phyloP scores from a whole-genome alignment of 1,140 invertebrate genomes.

The Lethrus apterus region DNA sequence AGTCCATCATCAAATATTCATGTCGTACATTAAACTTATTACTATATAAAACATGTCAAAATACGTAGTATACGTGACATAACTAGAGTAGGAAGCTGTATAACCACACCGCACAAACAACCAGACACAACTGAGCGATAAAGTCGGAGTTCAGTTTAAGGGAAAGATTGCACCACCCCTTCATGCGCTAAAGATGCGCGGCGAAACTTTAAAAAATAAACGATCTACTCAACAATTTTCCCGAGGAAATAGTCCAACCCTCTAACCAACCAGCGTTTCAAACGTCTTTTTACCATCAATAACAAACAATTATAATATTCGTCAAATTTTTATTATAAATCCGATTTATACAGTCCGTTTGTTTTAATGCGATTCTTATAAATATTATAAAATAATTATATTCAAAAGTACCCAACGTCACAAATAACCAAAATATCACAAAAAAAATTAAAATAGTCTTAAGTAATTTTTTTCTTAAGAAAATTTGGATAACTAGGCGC shows the following conservation, averaged over 20 bases:
- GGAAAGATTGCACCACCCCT: slow-evolving; percentile 26
- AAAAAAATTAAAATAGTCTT: background rate
- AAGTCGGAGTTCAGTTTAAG: background rate
- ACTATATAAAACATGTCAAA: slow-evolving; percentile 5
- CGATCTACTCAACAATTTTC: slow-evolving; percentile 32
- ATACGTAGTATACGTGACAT: background rate
- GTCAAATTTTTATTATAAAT: too few species aligned
- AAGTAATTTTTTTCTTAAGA: slow-evolving; percentile 9
- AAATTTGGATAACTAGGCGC: slow-evolving; percentile 31
- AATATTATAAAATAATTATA: slow-evolving; percentile 5
- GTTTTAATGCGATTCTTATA: too few species aligned
- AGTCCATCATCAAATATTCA: slow-evolving; percentile 64
- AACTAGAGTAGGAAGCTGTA: slow-evolving; percentile 1
- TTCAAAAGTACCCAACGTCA: background rate
- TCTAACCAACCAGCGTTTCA: slow-evolving; percentile 30
- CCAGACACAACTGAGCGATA: slow-evolving; percentile 6
- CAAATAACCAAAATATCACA: background rate
- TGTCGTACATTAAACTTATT: background rate
- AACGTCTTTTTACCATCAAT: background rate
- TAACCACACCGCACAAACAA: background rate
- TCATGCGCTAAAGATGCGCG: slow-evolving; percentile 29
- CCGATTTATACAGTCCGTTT: too few species aligned
- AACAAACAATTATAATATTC: too few species aligned
- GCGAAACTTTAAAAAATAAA: slow-evolving; percentile 31
- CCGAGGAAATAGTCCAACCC: slow-evolving; percentile 35